Evolutionary conservation across 2,888 invertebrate genomes (phyloP), one percentile per base, ranked within the genome.

Genomic region (Endomychus coccineus): DNA sequence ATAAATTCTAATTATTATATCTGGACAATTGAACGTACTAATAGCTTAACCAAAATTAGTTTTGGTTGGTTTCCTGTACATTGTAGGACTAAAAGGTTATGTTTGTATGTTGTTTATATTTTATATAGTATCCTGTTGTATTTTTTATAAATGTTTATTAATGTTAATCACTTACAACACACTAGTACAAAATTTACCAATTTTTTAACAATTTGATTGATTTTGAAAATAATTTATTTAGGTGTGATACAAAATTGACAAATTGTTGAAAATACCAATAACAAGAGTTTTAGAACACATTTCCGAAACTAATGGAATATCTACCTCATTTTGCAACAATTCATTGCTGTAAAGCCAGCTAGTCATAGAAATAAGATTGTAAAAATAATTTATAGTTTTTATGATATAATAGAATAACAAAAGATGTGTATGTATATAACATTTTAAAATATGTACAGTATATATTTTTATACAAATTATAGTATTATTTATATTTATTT

Each of bases 331-430:
- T 56, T 61, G 59, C 61, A 63, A 66, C 64, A 64, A 62, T 62
- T 56, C 61, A 62, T 62, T 64, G 64, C 64, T 66, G 66, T 65
- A 65, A 61, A 61, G 62, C 61, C 65, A 66, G 66, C 66, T 66
- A 66, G 66, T 66, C 66, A 66, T 66, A 66, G 64, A 55, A 59
- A 48, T 61, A 61, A 64, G 61, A 52, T 48, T 51, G 45, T 51
- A 45, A 49, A 43, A 49, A 43, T 48, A 44, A 41, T 45, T 43
- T 45, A 49, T 50, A 50, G 47, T 49, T 50, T 53, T 53, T 56
- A 49, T 55, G 51, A 49, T 42, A 29, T 29, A 17, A 13, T 34
- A 29, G 27, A 16, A 7, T 27, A 29, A 31, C 30, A 30, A 33
- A 40, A 30, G 16, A 36, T 17, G 19, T 40, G 27, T 40, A 40